Evolutionary conservation across 2,797 vertebrate genomes (phyloP), one percentile per base, ranked within the genome.

Genomic region (Hypotaenidia okinawae): DNA sequence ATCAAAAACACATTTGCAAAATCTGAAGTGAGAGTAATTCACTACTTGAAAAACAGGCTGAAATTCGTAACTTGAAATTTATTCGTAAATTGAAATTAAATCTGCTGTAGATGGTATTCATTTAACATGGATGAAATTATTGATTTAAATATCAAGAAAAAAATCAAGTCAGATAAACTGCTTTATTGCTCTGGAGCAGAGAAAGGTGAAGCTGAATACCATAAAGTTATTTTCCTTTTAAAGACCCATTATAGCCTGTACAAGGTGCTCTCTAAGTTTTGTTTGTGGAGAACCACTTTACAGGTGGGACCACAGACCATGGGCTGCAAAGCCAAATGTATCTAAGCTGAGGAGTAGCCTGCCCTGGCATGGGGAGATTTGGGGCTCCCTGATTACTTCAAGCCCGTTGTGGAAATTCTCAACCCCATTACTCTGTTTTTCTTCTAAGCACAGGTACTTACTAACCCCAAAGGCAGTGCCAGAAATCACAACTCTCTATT

Each of bases 1-100:
- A 96, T 94, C 72, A 95, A 94, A 95, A 96, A 19, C 78, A 83
- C 22, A 92, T 89, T 89, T 96, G 69, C 37, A 84, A 94, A 82
- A 84, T 90, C 84, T 84, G 83, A 93, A 90, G 76, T 83, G 69
- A 59, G 79, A 85, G 45, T 87, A 93, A 85, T 84, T 92, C 58
- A 62, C 18, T 76, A 22, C 39, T 82, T 92, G 86, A 94, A 93
- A 94, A 93, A 90, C 0, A 8, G 37, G 27, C 45, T 93, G 89
- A 94, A 91, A 93, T 87, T 87, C 0, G 3, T 72, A 80, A 74
- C 45, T 61, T 93, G 51, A 76, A 93, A 93, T 91, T 87, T 35
- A 93, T 87, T 87, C 0, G 3, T 72, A 80, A 74, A 41, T 61
- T 93, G 51, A 76, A 93, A 93, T 91, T 89, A 90, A 90, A 68